Percentiles rank a stretch among this genome's conserved stretches.
Conservation (phyloP, 2,797 vertebrate species). For the Novumbra hubbsi region DNA sequence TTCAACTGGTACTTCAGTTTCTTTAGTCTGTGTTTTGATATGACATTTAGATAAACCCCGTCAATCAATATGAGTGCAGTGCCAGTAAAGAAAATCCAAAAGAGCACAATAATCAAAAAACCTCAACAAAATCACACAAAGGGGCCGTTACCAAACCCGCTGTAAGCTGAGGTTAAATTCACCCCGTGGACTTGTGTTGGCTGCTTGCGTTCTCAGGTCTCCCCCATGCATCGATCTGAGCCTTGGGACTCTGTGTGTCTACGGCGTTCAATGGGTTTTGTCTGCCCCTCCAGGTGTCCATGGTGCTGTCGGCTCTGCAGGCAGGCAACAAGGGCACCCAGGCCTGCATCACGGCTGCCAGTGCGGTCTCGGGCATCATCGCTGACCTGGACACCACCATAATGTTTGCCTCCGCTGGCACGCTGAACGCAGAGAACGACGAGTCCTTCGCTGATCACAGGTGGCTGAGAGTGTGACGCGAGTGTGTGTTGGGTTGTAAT, state of each 20-base stretch:
- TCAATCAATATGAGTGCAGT: neutral
- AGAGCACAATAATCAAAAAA: neutral
- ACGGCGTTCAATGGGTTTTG: constrained; percentile 63
- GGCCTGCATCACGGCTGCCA: constrained; percentile 95
- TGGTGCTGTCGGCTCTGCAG: constrained; percentile 93
- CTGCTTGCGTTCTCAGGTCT: no score
- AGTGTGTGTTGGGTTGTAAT: neutral
- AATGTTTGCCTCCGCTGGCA: constrained; percentile 97
- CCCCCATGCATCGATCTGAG: neutral
- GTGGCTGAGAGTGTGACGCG: neutral
- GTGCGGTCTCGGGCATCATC: constrained; percentile 94
- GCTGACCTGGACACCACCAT: constrained; percentile 97
- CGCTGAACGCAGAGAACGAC: constrained; percentile 91
- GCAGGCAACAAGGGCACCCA: constrained; percentile 97
- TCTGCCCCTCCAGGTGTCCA: constrained; percentile 57
- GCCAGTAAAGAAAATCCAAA: neutral
- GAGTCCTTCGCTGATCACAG: constrained; percentile 98
- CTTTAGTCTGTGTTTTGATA: neutral
- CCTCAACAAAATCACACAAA: neutral
- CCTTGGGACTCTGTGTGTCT: constrained; percentile 26
- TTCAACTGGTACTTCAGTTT: constrained; percentile 7
- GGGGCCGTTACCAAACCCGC: no score
- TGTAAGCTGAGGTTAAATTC: neutral
- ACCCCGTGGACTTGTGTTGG: neutral
- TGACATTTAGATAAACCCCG: neutral